Conservation (phyloP, 1,140 invertebrate species). For the Drosophila navojoa region DNA sequence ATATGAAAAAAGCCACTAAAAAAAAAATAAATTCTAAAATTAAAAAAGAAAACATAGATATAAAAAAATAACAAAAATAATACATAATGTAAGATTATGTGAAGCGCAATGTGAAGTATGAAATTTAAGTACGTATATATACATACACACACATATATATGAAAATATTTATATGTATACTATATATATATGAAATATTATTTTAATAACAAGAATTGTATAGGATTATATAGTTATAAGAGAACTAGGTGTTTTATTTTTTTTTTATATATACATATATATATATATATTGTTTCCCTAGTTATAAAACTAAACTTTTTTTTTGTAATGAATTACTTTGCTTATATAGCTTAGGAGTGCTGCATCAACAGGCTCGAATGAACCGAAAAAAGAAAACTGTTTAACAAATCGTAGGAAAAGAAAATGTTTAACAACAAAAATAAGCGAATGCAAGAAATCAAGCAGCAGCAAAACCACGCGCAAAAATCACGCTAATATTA, state of each 20-base stretch:
- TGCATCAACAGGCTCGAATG: slow-evolving; percentile 1
- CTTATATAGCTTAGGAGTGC: slow-evolving; percentile 34
- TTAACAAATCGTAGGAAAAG: neutral
- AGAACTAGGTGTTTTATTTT: slow-evolving; percentile 21
- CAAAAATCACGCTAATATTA: slow-evolving; percentile 63
- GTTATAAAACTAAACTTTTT: slow-evolving; percentile 13
- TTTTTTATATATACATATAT: too few relatives aligned
- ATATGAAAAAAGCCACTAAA: slow-evolving; percentile 50
- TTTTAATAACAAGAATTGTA: slow-evolving; percentile 32
- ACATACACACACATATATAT: too few relatives aligned
- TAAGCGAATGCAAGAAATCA: neutral
- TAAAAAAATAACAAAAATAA: slow-evolving; percentile 14
- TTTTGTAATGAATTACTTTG: slow-evolving; percentile 18
- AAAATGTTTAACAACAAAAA: too few relatives aligned
- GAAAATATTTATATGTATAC: too few relatives aligned
- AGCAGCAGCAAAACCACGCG: slow-evolving; percentile 25
- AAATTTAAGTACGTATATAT: slow-evolving; percentile 61
- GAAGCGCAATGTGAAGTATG: slow-evolving; percentile 68
- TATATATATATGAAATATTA: slow-evolving; percentile 26
- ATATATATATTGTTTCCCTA: slow-evolving; percentile 26
- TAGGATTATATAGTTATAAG: slow-evolving; percentile 37
- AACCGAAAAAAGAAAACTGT: too few relatives aligned
- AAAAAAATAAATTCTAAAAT: slow-evolving; percentile 10
- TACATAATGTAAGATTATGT: slow-evolving; percentile 45
- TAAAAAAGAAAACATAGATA: slow-evolving; percentile 13